Conservation (phyloP, 2,888 invertebrate genomes). For the Baronia brevicornis region DNA sequence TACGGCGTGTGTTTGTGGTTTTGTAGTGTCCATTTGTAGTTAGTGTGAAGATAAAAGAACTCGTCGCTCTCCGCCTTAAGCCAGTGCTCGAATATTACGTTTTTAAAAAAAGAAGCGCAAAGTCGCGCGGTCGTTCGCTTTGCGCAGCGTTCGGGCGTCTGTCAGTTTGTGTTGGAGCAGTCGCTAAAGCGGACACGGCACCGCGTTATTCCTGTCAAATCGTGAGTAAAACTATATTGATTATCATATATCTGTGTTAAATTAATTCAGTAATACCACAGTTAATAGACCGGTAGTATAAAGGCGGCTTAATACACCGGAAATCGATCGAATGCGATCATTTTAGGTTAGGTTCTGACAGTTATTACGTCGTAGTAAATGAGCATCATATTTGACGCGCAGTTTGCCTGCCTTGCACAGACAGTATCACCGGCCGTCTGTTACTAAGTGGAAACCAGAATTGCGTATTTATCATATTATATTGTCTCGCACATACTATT, state of each 20-base stretch:
- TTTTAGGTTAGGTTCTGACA: conserved; percentile 52
- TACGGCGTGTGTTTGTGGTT: conserved; percentile 16
- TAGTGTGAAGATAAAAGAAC: conserved; percentile 4
- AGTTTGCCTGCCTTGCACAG: conserved; percentile 47
- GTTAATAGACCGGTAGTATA: conserved; percentile 20
- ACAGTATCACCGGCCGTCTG: conserved; percentile 49
- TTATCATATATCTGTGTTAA: conserved; percentile 35
- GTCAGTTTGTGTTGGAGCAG: conserved; percentile 53
- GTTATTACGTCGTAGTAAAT: conserved; percentile 60
- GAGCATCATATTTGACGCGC: conserved; percentile 44
- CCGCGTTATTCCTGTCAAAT: conserved; percentile 27
- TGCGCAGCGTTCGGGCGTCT: conserved; percentile 37
- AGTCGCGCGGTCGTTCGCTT: conserved; percentile 34
- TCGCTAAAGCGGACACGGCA: conserved; percentile 43
- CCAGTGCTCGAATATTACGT: conserved; percentile 18
- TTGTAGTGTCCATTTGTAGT: conserved; percentile 9
- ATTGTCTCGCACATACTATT: too few species aligned
- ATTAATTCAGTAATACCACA: conserved; percentile 24
- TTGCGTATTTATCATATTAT: conserved; percentile 68
- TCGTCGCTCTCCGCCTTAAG: conserved; percentile 16
- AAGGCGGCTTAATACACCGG: conserved; percentile 16
- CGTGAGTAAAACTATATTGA: conserved; percentile 42
- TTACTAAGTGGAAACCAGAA: conserved; percentile 58
- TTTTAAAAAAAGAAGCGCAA: conserved; percentile 43
- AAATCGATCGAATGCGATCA: conserved; percentile 17